These are phyloP conservation scores for Remorina albescens DNA, from an alignment of 2,797 vertebrate species.

Conservation along the genomic window DNA sequence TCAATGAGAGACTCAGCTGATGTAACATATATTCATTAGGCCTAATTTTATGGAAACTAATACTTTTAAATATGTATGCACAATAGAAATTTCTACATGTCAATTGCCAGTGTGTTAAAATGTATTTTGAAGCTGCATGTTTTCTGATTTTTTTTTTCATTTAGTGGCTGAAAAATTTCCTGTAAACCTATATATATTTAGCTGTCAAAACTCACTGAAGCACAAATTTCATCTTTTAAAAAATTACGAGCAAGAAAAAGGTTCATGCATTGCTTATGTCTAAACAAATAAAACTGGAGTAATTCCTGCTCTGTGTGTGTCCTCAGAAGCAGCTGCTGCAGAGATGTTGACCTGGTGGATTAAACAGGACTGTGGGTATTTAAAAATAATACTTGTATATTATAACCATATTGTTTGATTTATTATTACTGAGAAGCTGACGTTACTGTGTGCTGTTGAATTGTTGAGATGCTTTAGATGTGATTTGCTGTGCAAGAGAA, in stretches of 20 bases:
- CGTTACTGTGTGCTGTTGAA: constrained; percentile 3
- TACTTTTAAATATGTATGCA: constrained; percentile 1
- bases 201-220: no score
- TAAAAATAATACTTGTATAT: not conserved
- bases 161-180: no score
- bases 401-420: not conserved
- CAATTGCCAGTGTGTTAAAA: not conserved
- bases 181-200: no score
- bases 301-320: not conserved
- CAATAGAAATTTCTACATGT: not conserved
- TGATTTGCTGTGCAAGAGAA: not conserved
- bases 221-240: no score
- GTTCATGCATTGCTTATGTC: not conserved
- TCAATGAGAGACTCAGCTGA: constrained; percentile 5
- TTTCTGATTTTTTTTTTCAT: no score
- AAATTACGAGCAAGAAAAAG: not conserved
- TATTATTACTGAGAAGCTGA: not conserved
- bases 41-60: not conserved
- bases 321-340: constrained; percentile 15
- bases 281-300: not conserved
- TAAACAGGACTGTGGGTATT: constrained; percentile 18
- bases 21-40: not conserved
- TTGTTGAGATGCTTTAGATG: constrained; percentile 1
- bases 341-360: not conserved
- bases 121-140: not conserved